Evolutionary conservation across 2,888 invertebrate species (phyloP).

Genomic region (Drosophila mimica): DNA sequence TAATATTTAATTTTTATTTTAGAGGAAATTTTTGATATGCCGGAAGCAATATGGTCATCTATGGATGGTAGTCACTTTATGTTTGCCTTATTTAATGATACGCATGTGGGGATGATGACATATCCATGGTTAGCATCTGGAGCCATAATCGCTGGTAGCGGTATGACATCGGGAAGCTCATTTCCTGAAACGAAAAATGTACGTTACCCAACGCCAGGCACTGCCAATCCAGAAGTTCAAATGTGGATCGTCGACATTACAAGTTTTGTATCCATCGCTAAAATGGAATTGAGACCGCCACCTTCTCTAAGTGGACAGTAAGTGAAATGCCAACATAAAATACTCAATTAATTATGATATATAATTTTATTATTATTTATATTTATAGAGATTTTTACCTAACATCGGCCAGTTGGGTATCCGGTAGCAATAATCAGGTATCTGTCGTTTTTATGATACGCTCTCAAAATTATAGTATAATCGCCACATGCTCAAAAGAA

Average conservation of each 20-base stretch:
- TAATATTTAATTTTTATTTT: constrained; percentile 67
- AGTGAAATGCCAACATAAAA: constrained; percentile 84
- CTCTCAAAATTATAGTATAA: constrained; percentile 95
- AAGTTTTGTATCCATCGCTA: constrained; percentile 88
- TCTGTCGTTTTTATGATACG: constrained; percentile 97
- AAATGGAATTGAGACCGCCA: constrained; percentile 90
- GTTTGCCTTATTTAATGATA: constrained; percentile 95
- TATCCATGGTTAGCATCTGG: constrained; percentile 93
- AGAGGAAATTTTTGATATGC: constrained; percentile 95
- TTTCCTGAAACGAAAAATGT: constrained; percentile 93
- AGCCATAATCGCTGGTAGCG: constrained; percentile 87
- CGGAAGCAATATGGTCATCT: constrained; percentile 95
- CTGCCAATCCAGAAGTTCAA: constrained; percentile 93
- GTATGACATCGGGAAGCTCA: constrained; percentile 87
- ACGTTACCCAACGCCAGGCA: constrained; percentile 95
- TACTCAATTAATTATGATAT: neutral
- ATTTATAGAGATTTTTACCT: constrained; percentile 93
- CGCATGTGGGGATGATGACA: constrained; percentile 90
- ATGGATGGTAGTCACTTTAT: constrained; percentile 92
- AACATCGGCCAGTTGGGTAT: constrained; percentile 95
- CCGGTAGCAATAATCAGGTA: constrained; percentile 91
- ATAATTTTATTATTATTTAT: neutral
- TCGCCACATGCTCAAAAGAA: constrained; percentile 92
- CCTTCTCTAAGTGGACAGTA: constrained; percentile 92
- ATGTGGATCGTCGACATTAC: constrained; percentile 92